Base-by-base conservation (phyloP, 2,888 invertebrate species). In the Phyto melanocephala region DNA sequence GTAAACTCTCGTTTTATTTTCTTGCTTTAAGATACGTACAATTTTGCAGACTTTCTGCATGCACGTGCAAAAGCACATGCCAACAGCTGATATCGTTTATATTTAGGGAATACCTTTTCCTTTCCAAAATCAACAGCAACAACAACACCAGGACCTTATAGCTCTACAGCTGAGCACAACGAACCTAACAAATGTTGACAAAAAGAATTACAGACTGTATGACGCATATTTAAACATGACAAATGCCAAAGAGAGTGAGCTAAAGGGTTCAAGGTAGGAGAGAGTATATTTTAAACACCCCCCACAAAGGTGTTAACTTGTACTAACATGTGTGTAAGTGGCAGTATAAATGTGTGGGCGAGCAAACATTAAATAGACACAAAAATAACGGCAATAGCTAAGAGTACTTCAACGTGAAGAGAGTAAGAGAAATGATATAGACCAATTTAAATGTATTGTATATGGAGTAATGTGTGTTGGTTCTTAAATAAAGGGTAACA, bases 381-480 rank as follows among this genome's bases (percentile, higher is more conserved):
- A 56, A 65, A 63, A 7, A 2, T 22, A 65, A 37, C 17, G 4
- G 35, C 37, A 28, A 63, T 11, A 24, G 45, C 37, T 75, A 60
- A 78, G 77, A 74, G 68, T 40, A 70, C 75, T 80, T 63, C 7
- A 28, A 28, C 50, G 58, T 70, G 63, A 54, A 70, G 76, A 81
- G 81, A 76, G 76, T 24, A 67, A 72, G 28, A 76, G 81, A 56
- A 58, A 81, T 67, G 65, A 76, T 76, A 79, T 79, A 72, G 62
- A 40, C 79, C 79, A 79, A 79, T 79, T 79, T 72, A 58, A 63
- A 71, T 22, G 33, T 50, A 35, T n/a, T 54, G 33, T 58, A 47
- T 47, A n/a, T 60, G 28, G 6, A 28, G 6, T 22, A 10, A 35
- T 47, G 13, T 54, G 35, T 67, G 24, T 58, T 20, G 75, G 50